Conservation (phyloP, 2,797 vertebrate species). For the Meda fulgida region DNA sequence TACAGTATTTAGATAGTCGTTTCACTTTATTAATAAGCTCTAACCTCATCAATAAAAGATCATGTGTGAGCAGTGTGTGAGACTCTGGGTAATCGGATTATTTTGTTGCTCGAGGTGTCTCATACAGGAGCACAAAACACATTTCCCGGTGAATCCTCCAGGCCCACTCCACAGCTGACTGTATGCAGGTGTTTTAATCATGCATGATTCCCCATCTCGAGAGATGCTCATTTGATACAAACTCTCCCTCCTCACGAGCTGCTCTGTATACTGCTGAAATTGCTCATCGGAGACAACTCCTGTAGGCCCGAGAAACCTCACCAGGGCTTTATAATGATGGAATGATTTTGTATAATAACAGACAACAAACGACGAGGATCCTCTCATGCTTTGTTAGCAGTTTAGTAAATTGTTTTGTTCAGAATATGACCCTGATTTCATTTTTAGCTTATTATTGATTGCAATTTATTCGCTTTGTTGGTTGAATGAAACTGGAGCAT, state of each 20-base stretch:
- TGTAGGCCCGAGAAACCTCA: slow-evolving; percentile 44
- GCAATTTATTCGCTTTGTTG: slow-evolving; percentile 45
- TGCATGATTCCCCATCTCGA: slow-evolving; percentile 55
- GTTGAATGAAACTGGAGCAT: slow-evolving; percentile 29
- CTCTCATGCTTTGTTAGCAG: slow-evolving; percentile 20
- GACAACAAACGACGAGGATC: slow-evolving; percentile 40
- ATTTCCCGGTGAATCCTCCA: slow-evolving; percentile 37
- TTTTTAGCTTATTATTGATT: slow-evolving; percentile 25
- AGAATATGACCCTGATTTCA: slow-evolving; percentile 16
- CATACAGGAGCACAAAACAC: not conserved
- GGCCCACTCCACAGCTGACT: slow-evolving; percentile 42
- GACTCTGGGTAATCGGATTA: slow-evolving; percentile 21
- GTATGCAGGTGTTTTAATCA: slow-evolving; percentile 61
- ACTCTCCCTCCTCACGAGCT: slow-evolving; percentile 56
- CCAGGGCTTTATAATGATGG: slow-evolving; percentile 43
- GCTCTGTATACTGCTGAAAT: slow-evolving; percentile 49
- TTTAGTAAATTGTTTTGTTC: slow-evolving; percentile 40
- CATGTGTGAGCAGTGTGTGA: slow-evolving; percentile 8
- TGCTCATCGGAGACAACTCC: slow-evolving; percentile 44
- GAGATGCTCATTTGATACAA: slow-evolving; percentile 65
- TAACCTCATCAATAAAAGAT: slow-evolving; percentile 2
- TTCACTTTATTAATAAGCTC: not conserved
- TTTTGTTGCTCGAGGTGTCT: slow-evolving; percentile 28
- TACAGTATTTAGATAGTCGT: not conserved
- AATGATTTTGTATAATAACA: slow-evolving; percentile 45